Percentiles rank a stretch among this genome's conserved stretches.
phyloP scores from a whole-genome alignment of 1,140 invertebrate species.

The Drosophila kurseongensis region DNA sequence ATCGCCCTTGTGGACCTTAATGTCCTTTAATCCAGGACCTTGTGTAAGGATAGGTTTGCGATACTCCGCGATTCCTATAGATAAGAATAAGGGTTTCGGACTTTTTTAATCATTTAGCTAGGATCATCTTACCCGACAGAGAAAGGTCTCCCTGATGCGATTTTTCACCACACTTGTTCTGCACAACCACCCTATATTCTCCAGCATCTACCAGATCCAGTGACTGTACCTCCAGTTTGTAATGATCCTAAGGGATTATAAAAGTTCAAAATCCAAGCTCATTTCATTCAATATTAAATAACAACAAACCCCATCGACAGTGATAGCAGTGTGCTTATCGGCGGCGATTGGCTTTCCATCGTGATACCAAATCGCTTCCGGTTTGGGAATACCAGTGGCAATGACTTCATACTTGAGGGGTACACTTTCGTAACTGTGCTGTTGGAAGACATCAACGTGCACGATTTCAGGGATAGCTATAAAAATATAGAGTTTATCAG shows the following conservation, averaged over 20 bases:
- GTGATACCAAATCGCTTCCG: constrained; percentile 91
- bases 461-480: constrained; percentile 90
- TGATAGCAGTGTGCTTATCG: constrained; percentile 87
- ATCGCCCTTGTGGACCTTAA: constrained; percentile 87
- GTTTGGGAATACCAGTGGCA: constrained; percentile 90
- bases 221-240: constrained; percentile 89
- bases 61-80: constrained; percentile 89
- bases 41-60: constrained; percentile 89
- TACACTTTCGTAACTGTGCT: constrained; percentile 90
- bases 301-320: constrained; percentile 87
- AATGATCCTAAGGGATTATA: constrained; percentile 86
- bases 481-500: constrained; percentile 58
- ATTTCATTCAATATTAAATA: not conserved
- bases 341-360: constrained; percentile 88
- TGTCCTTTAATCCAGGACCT: constrained; percentile 87
- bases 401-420: constrained; percentile 89
- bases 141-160: constrained; percentile 89
- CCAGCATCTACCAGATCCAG: constrained; percentile 90
- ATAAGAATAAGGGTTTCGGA: constrained; percentile 12
- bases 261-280: not conserved
- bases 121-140: constrained; percentile 87
- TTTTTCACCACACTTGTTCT: constrained; percentile 91
- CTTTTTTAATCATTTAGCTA: not conserved
- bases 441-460: constrained; percentile 90
- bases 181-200: constrained; percentile 90